Percentiles rank a stretch among this genome's conserved stretches.
phyloP scores from a whole-genome alignment of 2,888 invertebrate genomes.

The Mythimna ferrago region DNA sequence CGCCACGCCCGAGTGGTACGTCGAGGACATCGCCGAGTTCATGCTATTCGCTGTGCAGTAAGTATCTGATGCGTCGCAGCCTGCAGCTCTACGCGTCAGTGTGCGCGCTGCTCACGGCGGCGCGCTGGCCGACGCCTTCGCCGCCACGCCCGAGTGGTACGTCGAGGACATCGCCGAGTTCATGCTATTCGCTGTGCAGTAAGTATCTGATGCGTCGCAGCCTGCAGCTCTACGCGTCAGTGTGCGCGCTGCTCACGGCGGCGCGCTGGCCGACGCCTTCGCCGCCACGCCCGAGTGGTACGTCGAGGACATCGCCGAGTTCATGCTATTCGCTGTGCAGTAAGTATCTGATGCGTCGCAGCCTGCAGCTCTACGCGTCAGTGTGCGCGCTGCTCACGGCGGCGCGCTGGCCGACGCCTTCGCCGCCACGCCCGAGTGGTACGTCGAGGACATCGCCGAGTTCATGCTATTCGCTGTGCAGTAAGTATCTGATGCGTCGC shows the following conservation, averaged over 20 bases:
- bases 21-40: conserved; percentile 99
- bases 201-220: conserved; percentile 95
- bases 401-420: conserved; percentile 91
- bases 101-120: conserved; percentile 93
- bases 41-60: conserved; percentile 97
- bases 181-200: conserved; percentile 97
- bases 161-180: conserved; percentile 99
- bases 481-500: conserved; percentile 95
- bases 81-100: conserved; percentile 97
- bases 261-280: conserved; percentile 92
- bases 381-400: conserved; percentile 95
- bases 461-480: conserved; percentile 98
- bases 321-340: conserved; percentile 98
- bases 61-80: conserved; percentile 95
- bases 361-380: conserved; percentile 96
- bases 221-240: conserved; percentile 96
- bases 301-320: conserved; percentile 99
- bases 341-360: conserved; percentile 95
- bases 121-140: conserved; percentile 92
- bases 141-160: conserved; percentile 98
- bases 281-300: conserved; percentile 99
- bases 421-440: conserved; percentile 98
- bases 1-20: conserved; percentile 98
- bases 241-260: conserved; percentile 94
- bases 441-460: conserved; percentile 99